These are phyloP conservation scores for Hirtodrosophila confusa DNA, from an alignment of 2,888 invertebrate species.

Conservation along the genomic window DNA sequence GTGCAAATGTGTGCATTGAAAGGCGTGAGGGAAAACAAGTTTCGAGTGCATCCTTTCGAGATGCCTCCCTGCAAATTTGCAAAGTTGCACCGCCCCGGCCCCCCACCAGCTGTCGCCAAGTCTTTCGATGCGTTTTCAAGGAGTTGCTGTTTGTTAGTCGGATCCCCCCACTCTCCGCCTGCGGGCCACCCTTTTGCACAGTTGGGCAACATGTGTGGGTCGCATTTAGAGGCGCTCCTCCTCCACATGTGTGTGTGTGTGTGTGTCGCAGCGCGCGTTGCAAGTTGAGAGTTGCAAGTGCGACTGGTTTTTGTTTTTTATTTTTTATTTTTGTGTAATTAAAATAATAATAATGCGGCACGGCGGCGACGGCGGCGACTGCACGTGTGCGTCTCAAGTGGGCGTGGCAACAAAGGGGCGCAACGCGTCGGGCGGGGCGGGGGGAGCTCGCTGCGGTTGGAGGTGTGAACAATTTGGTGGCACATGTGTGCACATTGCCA, in stretches of 20 bases:
- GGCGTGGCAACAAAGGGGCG: conserved; percentile 39
- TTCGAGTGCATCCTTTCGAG: conserved; percentile 16
- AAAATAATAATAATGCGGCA: conserved; percentile 70
- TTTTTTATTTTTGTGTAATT: conserved; percentile 59
- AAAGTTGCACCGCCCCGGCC: conserved; percentile 20
- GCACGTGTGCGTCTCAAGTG: conserved; percentile 70
- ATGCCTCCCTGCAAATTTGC: conserved; percentile 7
- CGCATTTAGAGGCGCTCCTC: conserved; percentile 13
- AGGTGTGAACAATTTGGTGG: conserved; percentile 75
- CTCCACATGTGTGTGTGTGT: conserved; percentile 8
- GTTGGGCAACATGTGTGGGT: conserved; percentile 61
- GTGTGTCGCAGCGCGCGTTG: conserved; percentile 15
- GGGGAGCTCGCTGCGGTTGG: conserved; percentile 32
- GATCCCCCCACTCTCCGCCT: not conserved
- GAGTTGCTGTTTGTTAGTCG: conserved; percentile 23
- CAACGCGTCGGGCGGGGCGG: not conserved
- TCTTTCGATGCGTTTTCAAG: conserved; percentile 27
- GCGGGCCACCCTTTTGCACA: conserved; percentile 30
- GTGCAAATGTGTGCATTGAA: conserved; percentile 4
- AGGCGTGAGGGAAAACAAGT: conserved; percentile 19
- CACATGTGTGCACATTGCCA: conserved; percentile 60
- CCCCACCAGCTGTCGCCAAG: conserved; percentile 27
- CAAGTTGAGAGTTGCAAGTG: conserved; percentile 29
- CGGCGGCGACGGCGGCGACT: conserved; percentile 20
- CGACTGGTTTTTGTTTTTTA: conserved; percentile 16